Conservation (phyloP, 2,888 invertebrate genomes). For the Pollenia amentaria region DNA sequence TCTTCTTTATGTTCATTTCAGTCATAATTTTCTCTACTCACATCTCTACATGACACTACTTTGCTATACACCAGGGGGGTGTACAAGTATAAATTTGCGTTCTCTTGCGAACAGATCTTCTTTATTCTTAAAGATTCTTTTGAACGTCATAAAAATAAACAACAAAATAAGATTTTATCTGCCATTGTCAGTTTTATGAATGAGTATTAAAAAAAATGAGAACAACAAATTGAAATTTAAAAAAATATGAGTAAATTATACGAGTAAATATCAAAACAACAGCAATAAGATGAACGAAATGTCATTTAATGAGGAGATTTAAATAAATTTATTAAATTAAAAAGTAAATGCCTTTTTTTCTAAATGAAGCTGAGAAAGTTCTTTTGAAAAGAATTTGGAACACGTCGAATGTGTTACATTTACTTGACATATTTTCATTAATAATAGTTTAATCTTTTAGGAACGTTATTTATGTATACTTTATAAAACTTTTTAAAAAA, state of each 20-base stretch:
- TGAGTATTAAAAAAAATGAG: constrained; percentile 45
- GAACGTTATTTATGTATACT: no score
- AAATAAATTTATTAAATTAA: constrained; percentile 67
- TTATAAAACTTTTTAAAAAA: no score
- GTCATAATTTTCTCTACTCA: background rate
- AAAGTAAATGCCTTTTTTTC: constrained; percentile 13
- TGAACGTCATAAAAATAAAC: background rate
- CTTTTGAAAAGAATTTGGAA: constrained; percentile 1
- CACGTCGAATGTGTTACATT: background rate
- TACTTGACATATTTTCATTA: background rate
- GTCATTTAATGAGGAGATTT: constrained; percentile 53
- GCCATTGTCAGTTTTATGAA: constrained; percentile 48
- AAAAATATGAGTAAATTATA: background rate
- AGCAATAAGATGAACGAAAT: constrained; percentile 17
- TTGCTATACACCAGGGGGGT: background rate
- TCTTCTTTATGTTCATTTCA: constrained; percentile 19
- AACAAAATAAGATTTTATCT: constrained; percentile 4
- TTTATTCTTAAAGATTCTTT: constrained; percentile 31
- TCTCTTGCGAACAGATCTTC: constrained; percentile 14
- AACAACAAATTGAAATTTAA: constrained; percentile 20
- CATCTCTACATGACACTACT: background rate
- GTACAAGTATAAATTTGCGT: background rate
- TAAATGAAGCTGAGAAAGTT: constrained; percentile 8
- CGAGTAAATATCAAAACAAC: background rate
- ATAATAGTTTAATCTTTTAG: no score